These are phyloP conservation scores for Lochmaea crataegi DNA, from an alignment of 2,888 invertebrate genomes.

Conservation along the genomic window DNA sequence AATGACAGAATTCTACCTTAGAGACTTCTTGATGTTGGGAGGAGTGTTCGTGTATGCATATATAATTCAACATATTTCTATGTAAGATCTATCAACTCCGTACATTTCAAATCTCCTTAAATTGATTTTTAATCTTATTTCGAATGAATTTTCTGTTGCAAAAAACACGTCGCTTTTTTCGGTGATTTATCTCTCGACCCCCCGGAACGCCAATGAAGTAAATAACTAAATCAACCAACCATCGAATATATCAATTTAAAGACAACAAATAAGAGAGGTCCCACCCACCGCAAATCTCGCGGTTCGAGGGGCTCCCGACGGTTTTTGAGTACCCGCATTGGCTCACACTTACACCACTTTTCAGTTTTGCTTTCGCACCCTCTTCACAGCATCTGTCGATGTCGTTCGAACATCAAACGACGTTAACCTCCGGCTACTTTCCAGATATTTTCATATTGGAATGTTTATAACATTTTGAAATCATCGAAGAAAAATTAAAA, in stretches of 20 bases:
- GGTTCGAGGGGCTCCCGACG: slow-evolving; percentile 32
- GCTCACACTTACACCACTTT: slow-evolving; percentile 34
- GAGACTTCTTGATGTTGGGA: no score
- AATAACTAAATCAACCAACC: slow-evolving; percentile 50
- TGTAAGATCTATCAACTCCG: no score
- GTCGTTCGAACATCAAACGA: slow-evolving; percentile 14
- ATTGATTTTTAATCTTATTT: background rate
- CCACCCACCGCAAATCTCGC: slow-evolving; percentile 49
- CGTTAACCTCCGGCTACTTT: slow-evolving; percentile 18
- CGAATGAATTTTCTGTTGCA: background rate
- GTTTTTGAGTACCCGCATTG: slow-evolving; percentile 41
- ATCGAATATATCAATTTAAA: slow-evolving; percentile 55
- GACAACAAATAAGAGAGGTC: slow-evolving; percentile 42
- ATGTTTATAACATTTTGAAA: background rate
- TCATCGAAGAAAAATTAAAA: no score
- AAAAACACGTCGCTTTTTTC: background rate
- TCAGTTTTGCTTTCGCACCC: slow-evolving; percentile 23
- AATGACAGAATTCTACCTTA: no score
- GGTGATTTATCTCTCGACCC: background rate
- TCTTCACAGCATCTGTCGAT: slow-evolving; percentile 28
- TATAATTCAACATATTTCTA: no score
- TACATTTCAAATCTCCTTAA: background rate
- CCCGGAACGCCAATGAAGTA: slow-evolving; percentile 35
- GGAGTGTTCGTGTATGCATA: no score
- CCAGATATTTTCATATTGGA: background rate